Percentiles rank a stretch among this genome's conserved stretches.
Evolutionary conservation across 2,113 vertebrate genomes (phyloP).

Genomic region (Copsychus sechellarum): DNA sequence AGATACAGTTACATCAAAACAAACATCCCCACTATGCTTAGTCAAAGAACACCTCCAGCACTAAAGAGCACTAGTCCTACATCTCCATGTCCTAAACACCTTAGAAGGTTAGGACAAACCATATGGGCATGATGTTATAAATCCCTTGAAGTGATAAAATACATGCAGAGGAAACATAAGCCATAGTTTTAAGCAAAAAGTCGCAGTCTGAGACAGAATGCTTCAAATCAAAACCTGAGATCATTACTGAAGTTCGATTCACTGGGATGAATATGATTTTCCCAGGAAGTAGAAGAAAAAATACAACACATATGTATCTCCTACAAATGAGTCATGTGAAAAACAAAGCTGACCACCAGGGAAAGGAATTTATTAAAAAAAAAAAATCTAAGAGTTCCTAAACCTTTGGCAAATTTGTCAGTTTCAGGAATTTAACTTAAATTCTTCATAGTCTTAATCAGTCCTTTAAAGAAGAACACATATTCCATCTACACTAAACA

Average conservation of each 20-base stretch:
- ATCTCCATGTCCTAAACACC: background rate
- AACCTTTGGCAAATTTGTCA: background rate
- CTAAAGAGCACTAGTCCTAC: fast-evolving
- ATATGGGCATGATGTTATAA: background rate
- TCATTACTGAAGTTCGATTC: background rate
- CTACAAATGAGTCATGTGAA: background rate
- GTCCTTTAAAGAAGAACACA: background rate
- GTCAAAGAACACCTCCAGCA: background rate
- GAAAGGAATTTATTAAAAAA: background rate
- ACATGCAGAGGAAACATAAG: background rate
- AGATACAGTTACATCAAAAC: background rate
- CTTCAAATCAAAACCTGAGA: background rate
- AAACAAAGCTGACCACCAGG: background rate
- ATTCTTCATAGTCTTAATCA: background rate
- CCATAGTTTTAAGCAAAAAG: background rate
- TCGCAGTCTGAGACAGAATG: background rate
- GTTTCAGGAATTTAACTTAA: background rate
- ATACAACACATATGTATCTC: background rate
- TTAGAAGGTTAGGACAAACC: background rate
- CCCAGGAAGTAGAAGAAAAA: background rate
- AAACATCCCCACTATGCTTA: background rate
- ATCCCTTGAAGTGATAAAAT: background rate
- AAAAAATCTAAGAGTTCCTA: background rate
- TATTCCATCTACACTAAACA: background rate
- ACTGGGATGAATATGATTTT: background rate